Percentiles rank a stretch among this genome's conserved stretches.
Conservation (phyloP, 2,888 invertebrate genomes). For the Baronia brevicornis region DNA sequence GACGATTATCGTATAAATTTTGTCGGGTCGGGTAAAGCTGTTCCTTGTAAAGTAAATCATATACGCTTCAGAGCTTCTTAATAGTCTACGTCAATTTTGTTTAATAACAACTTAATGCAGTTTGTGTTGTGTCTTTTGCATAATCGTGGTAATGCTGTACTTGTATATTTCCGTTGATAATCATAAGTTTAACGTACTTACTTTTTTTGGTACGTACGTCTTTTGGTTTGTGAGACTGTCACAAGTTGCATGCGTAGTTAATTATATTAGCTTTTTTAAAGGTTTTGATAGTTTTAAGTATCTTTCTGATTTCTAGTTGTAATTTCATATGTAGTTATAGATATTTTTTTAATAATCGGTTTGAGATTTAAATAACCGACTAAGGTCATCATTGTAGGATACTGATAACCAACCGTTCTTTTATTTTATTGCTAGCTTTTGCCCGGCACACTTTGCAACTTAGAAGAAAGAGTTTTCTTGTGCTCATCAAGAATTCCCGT, state of each 20-base stretch:
- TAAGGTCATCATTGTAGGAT: no score
- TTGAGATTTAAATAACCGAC: no score
- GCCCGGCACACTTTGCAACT: no score
- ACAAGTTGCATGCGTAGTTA: constrained; percentile 2
- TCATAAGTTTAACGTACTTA: constrained; percentile 12
- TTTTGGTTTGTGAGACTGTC: constrained; percentile 8
- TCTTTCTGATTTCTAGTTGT: no score
- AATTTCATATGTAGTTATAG: no score
- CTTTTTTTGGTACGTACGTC: constrained; percentile 9
- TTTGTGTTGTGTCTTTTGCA: constrained; percentile 8
- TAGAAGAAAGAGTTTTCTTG: no score
- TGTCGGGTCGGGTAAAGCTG: constrained; percentile 5
- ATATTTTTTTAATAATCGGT: no score
- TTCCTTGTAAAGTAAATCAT: constrained; percentile 13
- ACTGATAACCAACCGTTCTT: no score
- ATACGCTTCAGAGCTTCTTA: constrained; percentile 14
- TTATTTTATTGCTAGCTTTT: no score
- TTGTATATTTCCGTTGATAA: constrained; percentile 8
- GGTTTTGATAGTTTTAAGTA: no score
- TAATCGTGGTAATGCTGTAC: constrained; percentile 1
- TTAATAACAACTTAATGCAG: constrained; percentile 9
- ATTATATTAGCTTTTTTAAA: no score
- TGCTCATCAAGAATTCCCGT: no score
- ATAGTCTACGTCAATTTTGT: constrained; percentile 11
- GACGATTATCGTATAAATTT: constrained; percentile 14